Base-by-base conservation (phyloP, 2,113 vertebrate species). In the Myiozetetes cayanensis region DNA sequence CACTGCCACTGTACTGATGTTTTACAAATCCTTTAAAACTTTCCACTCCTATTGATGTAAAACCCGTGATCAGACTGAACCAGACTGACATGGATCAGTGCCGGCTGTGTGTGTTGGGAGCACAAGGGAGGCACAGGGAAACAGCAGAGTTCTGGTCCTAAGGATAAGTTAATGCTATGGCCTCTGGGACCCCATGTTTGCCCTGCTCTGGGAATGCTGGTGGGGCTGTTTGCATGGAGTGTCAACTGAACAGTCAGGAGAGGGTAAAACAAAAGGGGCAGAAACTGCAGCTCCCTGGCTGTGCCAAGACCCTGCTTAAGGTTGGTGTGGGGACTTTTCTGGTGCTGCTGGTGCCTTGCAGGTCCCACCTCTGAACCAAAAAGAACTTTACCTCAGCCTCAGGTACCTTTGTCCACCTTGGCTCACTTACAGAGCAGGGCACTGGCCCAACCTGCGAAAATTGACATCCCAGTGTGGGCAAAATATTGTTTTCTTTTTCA, bases 151-250 rank as follows among this genome's bases (percentile, higher is more conserved):
- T 30, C 50, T 55, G 70, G 2, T 12, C 31, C 63, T 28, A 10
- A 8, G 56, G 3, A 43, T 16, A 14, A 9, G 8, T 21, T 0
- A 2, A 6, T 0, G 6, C 28, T 24, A 8, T 2, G 4, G 17
- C 10, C 77, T 1, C 0, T 23, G 53, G 31, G 44, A 19, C 4
- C 3, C 28, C 0, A 0, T 6, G 41, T 2, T 21, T 8, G 43
- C 39, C 24, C 46, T 7, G 2, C 47, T 3, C 23, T 16, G 33
- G 41, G 56, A 33, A 14, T 12, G n/a, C 22, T 1, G 2, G 8
- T 1, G 63, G 35, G 31, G 70, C 21, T 30, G 19, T 14, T 33
- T 28, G 5, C 2, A 0, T 25, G n/a, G 4, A 44, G 37, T 1
- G 23, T 23, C 50, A 15, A 0, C 4, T 23, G 2, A 6, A 16